phyloP scores from a whole-genome alignment of 2,113 vertebrate genomes.

The Pomatorhinus ruficollis region DNA sequence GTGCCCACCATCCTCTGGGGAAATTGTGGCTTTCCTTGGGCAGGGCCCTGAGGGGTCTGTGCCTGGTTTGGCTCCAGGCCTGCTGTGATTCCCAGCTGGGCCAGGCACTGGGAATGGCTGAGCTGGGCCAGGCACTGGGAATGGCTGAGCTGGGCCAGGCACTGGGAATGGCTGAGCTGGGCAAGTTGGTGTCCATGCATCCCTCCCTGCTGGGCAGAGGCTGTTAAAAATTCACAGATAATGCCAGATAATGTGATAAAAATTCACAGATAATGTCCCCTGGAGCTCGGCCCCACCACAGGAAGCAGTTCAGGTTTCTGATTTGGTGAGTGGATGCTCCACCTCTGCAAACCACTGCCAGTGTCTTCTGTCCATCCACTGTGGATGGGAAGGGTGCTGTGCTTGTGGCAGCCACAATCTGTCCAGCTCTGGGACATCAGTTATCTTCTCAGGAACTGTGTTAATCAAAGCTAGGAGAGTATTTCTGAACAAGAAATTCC shows the following conservation, averaged over 20 bases:
- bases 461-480: background rate
- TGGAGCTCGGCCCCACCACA: background rate
- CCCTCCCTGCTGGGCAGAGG: background rate
- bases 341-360: background rate
- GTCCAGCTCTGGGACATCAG: background rate
- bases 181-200: rapidly evolving
- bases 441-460: background rate
- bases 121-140: background rate
- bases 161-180: background rate
- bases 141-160: background rate
- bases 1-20: background rate
- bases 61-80: background rate
- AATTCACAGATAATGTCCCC: background rate
- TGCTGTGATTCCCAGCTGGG: background rate
- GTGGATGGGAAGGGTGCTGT: too few species aligned
- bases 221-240: background rate
- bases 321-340: background rate
- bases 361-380: background rate
- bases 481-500: background rate
- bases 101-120: background rate
- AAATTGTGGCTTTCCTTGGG: background rate
- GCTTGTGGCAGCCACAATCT: background rate
- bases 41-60: background rate
- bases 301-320: background rate
- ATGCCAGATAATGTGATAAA: too few species aligned